Evolutionary conservation across 2,888 invertebrate genomes (phyloP).

Genomic region (Apantesis nais): DNA sequence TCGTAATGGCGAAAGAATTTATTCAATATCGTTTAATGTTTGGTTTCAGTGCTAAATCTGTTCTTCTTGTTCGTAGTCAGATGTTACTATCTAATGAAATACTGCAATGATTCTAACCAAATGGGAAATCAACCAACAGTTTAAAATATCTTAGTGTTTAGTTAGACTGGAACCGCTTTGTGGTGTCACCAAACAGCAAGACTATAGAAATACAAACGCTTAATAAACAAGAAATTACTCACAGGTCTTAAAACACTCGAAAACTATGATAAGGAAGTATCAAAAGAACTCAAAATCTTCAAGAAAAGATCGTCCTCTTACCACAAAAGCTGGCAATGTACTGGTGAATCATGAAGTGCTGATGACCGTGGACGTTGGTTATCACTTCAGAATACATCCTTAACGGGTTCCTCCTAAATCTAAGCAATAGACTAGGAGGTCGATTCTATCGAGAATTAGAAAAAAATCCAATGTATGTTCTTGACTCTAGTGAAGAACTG

Average conservation of each 20-base stretch:
- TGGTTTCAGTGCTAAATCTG: constrained; percentile 4
- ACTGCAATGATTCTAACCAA: constrained; percentile 5
- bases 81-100: constrained; percentile 7
- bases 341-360: too few relatives aligned
- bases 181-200: not conserved
- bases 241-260: not conserved
- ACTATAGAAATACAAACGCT: not conserved
- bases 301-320: not conserved
- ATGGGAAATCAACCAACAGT: not conserved
- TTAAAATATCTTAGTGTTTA: not conserved
- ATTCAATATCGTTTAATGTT: not conserved
- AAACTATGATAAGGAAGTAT: too few relatives aligned
- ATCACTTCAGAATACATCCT: too few relatives aligned
- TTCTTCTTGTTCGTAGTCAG: constrained; percentile 6
- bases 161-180: not conserved
- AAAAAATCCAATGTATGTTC: too few relatives aligned
- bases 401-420: too few relatives aligned
- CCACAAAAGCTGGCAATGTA: not conserved
- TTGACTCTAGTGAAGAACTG: too few relatives aligned
- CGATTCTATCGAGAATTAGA: not conserved
- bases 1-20: not conserved
- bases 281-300: not conserved
- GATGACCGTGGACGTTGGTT: too few relatives aligned
- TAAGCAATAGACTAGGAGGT: not conserved
- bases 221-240: not conserved